These are phyloP conservation scores for Psammodynastes pulverulentus DNA, from an alignment of 2,113 vertebrate species.

Conservation along the genomic window DNA sequence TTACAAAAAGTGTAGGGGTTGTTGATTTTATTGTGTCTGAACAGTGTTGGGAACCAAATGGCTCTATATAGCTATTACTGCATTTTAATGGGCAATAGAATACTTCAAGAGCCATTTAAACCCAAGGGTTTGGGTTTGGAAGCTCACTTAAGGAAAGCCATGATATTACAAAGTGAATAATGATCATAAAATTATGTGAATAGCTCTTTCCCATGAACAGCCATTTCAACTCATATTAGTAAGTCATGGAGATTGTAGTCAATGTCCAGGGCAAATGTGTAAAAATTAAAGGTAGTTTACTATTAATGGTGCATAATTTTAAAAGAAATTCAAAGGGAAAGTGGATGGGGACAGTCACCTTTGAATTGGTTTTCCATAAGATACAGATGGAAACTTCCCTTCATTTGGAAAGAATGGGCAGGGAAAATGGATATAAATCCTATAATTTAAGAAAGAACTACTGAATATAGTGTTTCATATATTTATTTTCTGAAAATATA, in stretches of 20 bases:
- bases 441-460: background rate
- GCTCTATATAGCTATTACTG: conserved; percentile 8
- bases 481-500: background rate
- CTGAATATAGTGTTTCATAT: background rate
- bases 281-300: background rate
- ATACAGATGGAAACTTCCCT: background rate
- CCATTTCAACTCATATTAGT: background rate
- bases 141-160: background rate
- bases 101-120: conserved; percentile 13
- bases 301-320: background rate
- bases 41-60: background rate
- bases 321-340: background rate
- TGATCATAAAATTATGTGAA: background rate
- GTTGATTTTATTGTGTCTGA: background rate
- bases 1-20: conserved; percentile 31
- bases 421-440: background rate
- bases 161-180: background rate
- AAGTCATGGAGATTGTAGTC: background rate
- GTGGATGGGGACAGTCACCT: background rate
- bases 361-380: background rate
- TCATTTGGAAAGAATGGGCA: background rate
- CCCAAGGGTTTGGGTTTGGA: background rate
- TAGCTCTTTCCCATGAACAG: background rate
- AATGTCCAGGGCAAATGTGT: background rate
- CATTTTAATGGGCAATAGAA: background rate